Percentiles rank a stretch among this genome's conserved stretches.
Evolutionary conservation across 2,113 vertebrate species (phyloP).

Genomic region (Notothenia rossii): DNA sequence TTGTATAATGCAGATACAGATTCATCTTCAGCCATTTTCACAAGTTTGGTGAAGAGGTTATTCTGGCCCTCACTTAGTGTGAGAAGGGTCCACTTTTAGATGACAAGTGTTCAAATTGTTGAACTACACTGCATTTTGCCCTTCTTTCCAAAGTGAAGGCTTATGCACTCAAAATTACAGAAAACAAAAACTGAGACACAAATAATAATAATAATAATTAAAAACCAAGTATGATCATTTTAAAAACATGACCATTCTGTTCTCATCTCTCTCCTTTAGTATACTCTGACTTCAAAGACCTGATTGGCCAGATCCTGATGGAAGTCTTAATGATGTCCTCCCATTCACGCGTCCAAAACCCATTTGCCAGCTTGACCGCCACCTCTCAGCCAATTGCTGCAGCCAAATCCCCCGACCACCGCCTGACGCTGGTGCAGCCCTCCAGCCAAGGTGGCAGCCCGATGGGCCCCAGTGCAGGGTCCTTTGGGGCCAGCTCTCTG

Average conservation of each 20-base stretch:
- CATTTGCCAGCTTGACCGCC: conserved; percentile 96
- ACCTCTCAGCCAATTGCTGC: conserved; percentile 95
- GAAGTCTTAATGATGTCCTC: conserved; percentile 99
- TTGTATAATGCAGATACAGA: background rate
- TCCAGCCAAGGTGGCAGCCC: conserved; percentile 92
- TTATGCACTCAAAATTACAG: background rate
- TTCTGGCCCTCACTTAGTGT: too few species aligned
- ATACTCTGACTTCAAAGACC: conserved; percentile 97
- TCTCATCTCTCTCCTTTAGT: conserved; percentile 79
- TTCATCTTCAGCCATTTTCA: too few species aligned
- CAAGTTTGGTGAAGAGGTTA: too few species aligned
- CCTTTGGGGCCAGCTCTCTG: conserved; percentile 93
- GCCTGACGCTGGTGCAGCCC: conserved; percentile 87
- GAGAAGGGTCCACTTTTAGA: background rate
- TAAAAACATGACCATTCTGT: background rate
- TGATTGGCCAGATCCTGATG: conserved; percentile 98
- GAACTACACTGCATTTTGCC: background rate
- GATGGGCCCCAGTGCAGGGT: conserved; percentile 90
- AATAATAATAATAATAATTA: too few species aligned
- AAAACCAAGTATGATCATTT: background rate
- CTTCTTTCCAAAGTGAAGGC: background rate
- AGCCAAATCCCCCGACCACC: conserved; percentile 93
- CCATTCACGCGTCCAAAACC: conserved; percentile 93
- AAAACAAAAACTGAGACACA: background rate
- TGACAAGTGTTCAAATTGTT: too few species aligned